Evolutionary conservation across 2,888 invertebrate genomes (phyloP).

Genomic region (Dyspetes luteomarginatus): DNA sequence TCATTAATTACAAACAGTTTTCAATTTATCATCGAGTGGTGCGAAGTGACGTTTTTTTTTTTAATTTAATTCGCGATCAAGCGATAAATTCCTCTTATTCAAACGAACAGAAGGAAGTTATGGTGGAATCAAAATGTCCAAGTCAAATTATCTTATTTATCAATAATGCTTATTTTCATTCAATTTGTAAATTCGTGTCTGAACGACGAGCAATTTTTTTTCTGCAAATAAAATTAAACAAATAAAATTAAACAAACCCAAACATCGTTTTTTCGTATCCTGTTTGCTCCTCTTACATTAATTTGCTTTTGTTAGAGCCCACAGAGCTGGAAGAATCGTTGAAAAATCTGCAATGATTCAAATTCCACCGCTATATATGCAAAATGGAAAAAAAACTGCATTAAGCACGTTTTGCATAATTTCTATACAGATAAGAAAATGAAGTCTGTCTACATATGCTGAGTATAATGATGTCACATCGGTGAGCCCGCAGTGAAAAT

Average conservation of each 20-base stretch:
- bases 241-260: no score
- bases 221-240: not conserved
- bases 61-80: not conserved
- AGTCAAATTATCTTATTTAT: no score
- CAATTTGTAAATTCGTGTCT: not conserved
- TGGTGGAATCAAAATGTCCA: no score
- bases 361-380: not conserved
- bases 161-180: not conserved
- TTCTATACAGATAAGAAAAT: not conserved
- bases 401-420: not conserved
- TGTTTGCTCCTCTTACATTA: no score
- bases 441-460: not conserved
- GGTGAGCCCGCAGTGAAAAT: conserved; percentile 11
- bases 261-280: no score
- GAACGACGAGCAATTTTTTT: not conserved
- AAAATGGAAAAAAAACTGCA: not conserved
- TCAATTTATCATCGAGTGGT: no score
- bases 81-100: not conserved
- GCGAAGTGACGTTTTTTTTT: no score
- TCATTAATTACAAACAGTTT: no score
- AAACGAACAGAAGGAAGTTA: no score
- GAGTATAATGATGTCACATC: conserved; percentile 31
- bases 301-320: no score
- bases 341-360: not conserved
- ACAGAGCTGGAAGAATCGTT: no score